Evolutionary conservation across 1,140 invertebrate genomes (phyloP).

Genomic region (Pararge aegeria): DNA sequence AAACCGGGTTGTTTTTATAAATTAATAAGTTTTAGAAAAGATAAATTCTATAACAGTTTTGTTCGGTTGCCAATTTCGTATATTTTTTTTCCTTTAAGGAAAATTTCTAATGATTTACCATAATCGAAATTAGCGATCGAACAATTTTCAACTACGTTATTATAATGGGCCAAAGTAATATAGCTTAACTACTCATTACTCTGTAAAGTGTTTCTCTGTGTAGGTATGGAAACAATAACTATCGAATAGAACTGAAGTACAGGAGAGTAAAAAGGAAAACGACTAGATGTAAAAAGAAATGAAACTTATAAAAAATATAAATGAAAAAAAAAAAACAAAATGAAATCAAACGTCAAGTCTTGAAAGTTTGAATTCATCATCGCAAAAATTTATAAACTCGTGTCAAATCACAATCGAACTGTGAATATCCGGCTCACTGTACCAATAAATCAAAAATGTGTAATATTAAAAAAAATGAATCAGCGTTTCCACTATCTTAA

Average conservation of each 20-base stretch:
- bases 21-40: constrained; percentile 50
- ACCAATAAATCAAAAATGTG: constrained; percentile 49
- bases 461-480: constrained; percentile 43
- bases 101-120: not conserved
- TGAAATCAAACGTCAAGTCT: constrained; percentile 38
- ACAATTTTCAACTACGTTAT: constrained; percentile 63
- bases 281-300: constrained; percentile 44
- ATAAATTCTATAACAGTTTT: constrained; percentile 52
- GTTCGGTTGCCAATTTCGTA: constrained; percentile 62
- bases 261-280: constrained; percentile 61
- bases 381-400: constrained; percentile 32
- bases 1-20: constrained; percentile 51
- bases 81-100: constrained; percentile 1
- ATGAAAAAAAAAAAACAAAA: constrained; percentile 37
- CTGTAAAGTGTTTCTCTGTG: constrained; percentile 79
- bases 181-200: constrained; percentile 68
- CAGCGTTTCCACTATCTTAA: constrained; percentile 47
- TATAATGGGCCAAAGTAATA: constrained; percentile 71
- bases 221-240: constrained; percentile 69
- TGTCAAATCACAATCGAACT: constrained; percentile 42
- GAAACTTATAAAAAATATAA: constrained; percentile 60
- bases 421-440: constrained; percentile 64
- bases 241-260: constrained; percentile 69
- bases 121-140: constrained; percentile 59
- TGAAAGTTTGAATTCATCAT: constrained; percentile 44